Percentiles rank a stretch among this genome's conserved stretches.
Conservation (phyloP, 1,140 invertebrate genomes). For the Helicoverpa armigera region DNA sequence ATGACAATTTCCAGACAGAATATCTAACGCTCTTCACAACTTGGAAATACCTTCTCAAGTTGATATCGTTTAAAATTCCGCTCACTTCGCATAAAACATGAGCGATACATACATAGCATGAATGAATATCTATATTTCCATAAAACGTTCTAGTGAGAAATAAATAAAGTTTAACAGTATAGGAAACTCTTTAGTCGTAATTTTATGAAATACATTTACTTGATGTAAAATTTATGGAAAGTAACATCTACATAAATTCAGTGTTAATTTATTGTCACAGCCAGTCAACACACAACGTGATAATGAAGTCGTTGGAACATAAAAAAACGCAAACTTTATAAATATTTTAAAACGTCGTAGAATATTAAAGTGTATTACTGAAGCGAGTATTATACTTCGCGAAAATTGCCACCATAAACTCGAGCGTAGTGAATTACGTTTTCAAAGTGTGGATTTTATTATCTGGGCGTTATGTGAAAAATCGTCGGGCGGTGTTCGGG, state of each 20-base stretch:
- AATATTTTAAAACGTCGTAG: conserved; percentile 82
- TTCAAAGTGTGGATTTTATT: conserved; percentile 81
- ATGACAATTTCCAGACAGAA: not conserved
- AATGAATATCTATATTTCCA: not conserved
- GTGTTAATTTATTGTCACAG: conserved; percentile 35
- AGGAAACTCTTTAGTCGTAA: too few relatives aligned
- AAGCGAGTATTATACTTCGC: conserved; percentile 72
- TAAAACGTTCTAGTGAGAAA: not conserved
- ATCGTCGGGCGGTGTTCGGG: conserved; percentile 61
- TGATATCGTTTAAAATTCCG: conserved; percentile 9
- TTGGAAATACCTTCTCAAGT: conserved; percentile 14
- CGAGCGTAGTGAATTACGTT: conserved; percentile 77
- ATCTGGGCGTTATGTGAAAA: conserved; percentile 68
- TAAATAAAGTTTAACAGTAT: too few relatives aligned
- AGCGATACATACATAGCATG: not conserved
- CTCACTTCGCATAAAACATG: conserved; percentile 11
- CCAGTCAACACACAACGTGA: conserved; percentile 30
- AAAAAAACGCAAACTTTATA: conserved; percentile 63
- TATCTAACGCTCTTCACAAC: conserved; percentile 3
- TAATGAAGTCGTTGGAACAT: conserved; percentile 66
- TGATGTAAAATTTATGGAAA: too few relatives aligned
- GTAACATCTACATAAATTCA: conserved; percentile 14
- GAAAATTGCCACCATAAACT: conserved; percentile 82
- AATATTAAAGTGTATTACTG: conserved; percentile 80
- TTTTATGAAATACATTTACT: too few relatives aligned